Evolutionary conservation across 2,113 vertebrate genomes (phyloP).

Genomic region (Pimephales promelas): DNA sequence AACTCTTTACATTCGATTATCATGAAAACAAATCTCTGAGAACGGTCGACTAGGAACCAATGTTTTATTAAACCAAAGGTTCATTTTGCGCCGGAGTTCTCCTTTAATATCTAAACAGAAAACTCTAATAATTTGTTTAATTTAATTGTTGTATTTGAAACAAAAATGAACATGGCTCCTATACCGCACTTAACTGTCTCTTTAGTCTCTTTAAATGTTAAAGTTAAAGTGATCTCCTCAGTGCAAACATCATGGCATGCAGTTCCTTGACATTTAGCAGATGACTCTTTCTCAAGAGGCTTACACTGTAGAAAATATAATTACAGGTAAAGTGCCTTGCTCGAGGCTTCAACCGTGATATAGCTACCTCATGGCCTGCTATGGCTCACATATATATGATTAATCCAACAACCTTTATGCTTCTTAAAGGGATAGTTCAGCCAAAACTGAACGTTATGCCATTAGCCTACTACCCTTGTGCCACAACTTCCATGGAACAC

Average conservation of each 20-base stretch:
- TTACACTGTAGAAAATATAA: background rate
- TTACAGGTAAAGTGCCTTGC: slow-evolving; percentile 11
- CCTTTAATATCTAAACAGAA: no score
- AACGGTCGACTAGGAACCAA: no score
- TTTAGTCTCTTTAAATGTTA: slow-evolving; percentile 5
- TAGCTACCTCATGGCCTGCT: background rate
- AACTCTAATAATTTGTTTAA: no score
- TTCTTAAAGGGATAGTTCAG: background rate
- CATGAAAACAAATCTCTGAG: no score
- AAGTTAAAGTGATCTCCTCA: slow-evolving; percentile 6
- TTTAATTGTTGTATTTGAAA: no score
- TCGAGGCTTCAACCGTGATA: background rate
- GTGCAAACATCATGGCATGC: slow-evolving; percentile 15
- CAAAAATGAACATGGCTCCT: no score
- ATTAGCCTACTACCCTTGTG: background rate
- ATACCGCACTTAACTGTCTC: background rate
- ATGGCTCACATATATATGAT: background rate
- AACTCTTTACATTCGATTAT: no score
- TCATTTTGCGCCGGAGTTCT: no score
- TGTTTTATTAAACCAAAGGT: no score
- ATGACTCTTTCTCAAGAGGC: background rate
- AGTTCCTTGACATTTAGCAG: slow-evolving; percentile 28
- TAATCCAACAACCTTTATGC: background rate
- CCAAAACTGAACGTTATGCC: background rate
- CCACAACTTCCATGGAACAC: background rate